Evolutionary conservation across 2,113 vertebrate species (phyloP).

Genomic region (Castor canadensis): DNA sequence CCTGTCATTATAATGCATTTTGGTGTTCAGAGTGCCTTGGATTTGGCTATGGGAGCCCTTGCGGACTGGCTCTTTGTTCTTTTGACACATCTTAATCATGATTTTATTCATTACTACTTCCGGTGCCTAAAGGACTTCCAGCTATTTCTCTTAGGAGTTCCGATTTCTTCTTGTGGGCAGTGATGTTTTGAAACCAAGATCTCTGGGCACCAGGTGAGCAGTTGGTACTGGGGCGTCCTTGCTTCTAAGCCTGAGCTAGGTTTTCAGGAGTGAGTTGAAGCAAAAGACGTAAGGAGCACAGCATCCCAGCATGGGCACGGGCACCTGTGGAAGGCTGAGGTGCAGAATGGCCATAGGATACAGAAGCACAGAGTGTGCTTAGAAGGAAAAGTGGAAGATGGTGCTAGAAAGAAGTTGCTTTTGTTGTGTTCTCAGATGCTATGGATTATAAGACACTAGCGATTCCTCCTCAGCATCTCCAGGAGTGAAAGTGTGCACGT

Average conservation of each 20-base stretch:
- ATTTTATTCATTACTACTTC: not conserved
- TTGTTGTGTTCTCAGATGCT: not conserved
- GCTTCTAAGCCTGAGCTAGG: not conserved
- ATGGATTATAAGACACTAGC: not conserved
- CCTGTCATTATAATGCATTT: not conserved
- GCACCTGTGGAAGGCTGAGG: not conserved
- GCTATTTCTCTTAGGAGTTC: not conserved
- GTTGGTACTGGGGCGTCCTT: not conserved
- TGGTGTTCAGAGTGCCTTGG: not conserved
- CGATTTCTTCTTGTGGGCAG: not conserved
- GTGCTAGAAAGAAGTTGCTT: not conserved
- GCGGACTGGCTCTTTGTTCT: not conserved
- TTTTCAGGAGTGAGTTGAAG: not conserved
- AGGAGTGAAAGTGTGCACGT: not conserved
- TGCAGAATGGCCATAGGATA: accelerated
- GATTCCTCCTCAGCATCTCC: not conserved
- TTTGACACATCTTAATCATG: not conserved
- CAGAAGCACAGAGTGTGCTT: not conserved
- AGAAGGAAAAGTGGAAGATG: not conserved
- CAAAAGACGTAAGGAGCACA: not conserved
- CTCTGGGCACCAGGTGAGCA: not conserved
- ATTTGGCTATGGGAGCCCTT: not conserved
- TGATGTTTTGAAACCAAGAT: not conserved
- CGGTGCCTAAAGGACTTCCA: not conserved
- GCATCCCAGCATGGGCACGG: not conserved